Conservation (phyloP, 1,140 invertebrate genomes). For the Bombus sibiricus region DNA sequence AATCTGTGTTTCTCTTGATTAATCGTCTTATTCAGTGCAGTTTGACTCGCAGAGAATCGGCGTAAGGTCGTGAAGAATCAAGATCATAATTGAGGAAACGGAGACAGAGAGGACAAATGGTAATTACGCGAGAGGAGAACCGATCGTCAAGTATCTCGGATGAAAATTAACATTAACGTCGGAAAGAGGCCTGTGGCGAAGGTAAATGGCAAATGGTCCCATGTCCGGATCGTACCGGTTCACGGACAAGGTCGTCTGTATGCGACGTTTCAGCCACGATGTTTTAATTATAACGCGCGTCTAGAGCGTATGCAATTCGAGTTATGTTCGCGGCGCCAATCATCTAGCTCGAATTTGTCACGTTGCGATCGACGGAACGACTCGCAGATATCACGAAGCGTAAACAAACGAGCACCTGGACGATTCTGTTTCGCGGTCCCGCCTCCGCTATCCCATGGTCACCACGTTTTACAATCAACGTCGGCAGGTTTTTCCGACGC, state of each 20-base stretch:
- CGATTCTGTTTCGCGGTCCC: background rate
- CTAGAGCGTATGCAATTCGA: background rate
- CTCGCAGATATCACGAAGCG: background rate
- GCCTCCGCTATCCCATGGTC: background rate
- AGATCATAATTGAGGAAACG: background rate
- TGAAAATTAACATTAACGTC: rapidly evolving
- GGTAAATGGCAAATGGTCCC: background rate
- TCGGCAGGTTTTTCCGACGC: background rate
- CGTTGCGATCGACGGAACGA: background rate
- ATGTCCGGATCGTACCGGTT: background rate
- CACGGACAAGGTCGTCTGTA: background rate
- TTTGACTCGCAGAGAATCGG: background rate
- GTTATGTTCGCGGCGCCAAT: background rate
- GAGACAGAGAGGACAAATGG: too few relatives aligned
- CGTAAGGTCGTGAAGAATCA: too few relatives aligned
- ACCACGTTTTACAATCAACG: background rate
- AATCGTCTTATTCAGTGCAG: rapidly evolving
- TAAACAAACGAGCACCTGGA: background rate
- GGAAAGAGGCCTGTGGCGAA: background rate
- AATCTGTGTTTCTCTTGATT: too few relatives aligned
- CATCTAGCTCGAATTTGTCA: background rate
- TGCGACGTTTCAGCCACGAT: too few relatives aligned
- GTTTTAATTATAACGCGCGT: background rate
- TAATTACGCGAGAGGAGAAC: too few relatives aligned
- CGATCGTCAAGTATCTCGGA: rapidly evolving